These are phyloP conservation scores for Arrhamphus sclerolepis DNA, from an alignment of 2,797 vertebrate species.

Conservation along the genomic window DNA sequence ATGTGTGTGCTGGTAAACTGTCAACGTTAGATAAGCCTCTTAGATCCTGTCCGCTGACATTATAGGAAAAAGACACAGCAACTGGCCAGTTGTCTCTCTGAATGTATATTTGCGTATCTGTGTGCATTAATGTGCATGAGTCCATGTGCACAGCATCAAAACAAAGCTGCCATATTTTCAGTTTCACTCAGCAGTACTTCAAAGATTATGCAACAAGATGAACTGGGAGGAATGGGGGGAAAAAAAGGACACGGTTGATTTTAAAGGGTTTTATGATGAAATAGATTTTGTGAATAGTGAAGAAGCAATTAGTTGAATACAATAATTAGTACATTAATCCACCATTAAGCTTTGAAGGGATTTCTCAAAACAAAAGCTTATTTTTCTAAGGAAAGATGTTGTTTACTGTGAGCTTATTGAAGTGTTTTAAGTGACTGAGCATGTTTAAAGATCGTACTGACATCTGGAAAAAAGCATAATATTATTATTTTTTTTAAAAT, in stretches of 20 bases:
- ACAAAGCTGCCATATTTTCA: constrained; percentile 35
- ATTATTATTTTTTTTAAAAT: too few species aligned
- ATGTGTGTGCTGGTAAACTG: constrained; percentile 37
- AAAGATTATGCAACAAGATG: constrained; percentile 50
- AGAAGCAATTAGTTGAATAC: constrained; percentile 18
- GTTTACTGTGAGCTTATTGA: background rate
- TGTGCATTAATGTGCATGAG: background rate
- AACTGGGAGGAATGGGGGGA: constrained; percentile 9
- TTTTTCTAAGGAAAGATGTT: constrained; percentile 7
- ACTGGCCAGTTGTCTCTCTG: constrained; percentile 41
- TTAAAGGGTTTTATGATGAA: constrained; percentile 17
- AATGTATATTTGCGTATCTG: constrained; percentile 2
- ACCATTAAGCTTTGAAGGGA: constrained; percentile 9
- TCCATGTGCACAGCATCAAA: constrained; percentile 26
- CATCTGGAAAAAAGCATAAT: background rate
- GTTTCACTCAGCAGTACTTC: constrained; percentile 33
- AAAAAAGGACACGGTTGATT: constrained; percentile 22
- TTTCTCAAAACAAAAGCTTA: constrained; percentile 1
- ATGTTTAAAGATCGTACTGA: background rate
- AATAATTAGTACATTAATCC: constrained; percentile 7
- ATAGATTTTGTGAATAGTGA: background rate
- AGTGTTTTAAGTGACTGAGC: constrained; percentile 11
- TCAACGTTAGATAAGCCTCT: constrained; percentile 67
- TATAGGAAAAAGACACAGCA: constrained; percentile 57
- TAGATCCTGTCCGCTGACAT: constrained; percentile 60